Percentiles rank a stretch among this genome's conserved stretches.
Conservation (phyloP, 2,797 vertebrate species). For the Tenualosa thibaudeaui region DNA sequence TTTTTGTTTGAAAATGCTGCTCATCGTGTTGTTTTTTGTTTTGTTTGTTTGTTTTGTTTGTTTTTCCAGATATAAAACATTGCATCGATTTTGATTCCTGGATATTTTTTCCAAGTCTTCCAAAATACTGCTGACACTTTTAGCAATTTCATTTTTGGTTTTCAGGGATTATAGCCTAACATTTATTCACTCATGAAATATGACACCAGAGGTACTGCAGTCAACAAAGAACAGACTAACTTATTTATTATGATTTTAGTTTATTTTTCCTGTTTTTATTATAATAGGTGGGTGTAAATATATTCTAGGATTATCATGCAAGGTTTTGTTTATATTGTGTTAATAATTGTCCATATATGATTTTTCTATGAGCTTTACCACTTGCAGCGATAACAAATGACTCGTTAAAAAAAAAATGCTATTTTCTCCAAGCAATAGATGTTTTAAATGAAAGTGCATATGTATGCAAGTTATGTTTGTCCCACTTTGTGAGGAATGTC, state of each 20-base stretch:
- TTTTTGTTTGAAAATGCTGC: slow-evolving; percentile 70
- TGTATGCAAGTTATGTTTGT: slow-evolving; percentile 95
- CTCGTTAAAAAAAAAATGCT: slow-evolving; percentile 75
- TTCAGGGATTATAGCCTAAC: slow-evolving; percentile 87
- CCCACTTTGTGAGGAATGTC: slow-evolving; percentile 83
- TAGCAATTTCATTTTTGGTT: slow-evolving; percentile 74
- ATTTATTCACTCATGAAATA: slow-evolving; percentile 92
- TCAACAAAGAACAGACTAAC: slow-evolving; percentile 68
- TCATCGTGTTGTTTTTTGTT: slow-evolving; percentile 68
- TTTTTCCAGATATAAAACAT: slow-evolving; percentile 66
- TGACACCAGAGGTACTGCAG: slow-evolving; percentile 84
- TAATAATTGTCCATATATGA: slow-evolving; percentile 79
- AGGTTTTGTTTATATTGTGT: slow-evolving; percentile 85
- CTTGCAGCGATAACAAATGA: slow-evolving; percentile 85
- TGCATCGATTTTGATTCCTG: slow-evolving; percentile 81
- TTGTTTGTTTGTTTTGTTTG: slow-evolving; percentile 57
- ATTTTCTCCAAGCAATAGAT: slow-evolving; percentile 96
- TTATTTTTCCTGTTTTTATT: slow-evolving; percentile 66
- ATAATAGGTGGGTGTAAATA: slow-evolving; percentile 81
- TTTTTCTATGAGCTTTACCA: slow-evolving; percentile 94
- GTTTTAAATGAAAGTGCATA: slow-evolving; percentile 87
- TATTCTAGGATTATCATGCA: slow-evolving; percentile 74
- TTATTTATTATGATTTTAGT: slow-evolving; percentile 59
- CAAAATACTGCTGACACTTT: slow-evolving; percentile 81
- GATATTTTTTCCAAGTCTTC: slow-evolving; percentile 87